Evolutionary conservation across 2,797 vertebrate species (phyloP), one percentile per base, ranked within the genome.

Genomic region (Thalassophryne amazonica): DNA sequence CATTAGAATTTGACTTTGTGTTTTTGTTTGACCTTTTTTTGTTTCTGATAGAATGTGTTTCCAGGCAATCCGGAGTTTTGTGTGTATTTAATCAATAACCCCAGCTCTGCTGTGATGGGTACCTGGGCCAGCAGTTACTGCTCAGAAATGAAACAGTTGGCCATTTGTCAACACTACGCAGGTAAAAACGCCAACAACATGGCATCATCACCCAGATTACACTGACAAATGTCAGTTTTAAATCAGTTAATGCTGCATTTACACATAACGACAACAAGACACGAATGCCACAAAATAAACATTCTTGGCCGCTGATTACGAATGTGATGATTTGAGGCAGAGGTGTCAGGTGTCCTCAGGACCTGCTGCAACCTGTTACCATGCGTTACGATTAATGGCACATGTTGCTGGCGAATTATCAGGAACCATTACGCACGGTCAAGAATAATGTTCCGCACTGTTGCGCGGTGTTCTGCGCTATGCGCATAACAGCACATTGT

Each of bases 111-210:
- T 0, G 87, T 94, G 70, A 78, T 93, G 80, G 95, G 95, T 29
- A 93, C 90, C 2, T 99, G 97, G 97, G 95, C 98, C 84, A 95
- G 92, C 64, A 88, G 90, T 43, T 75, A 89, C 58, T 99, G 97
- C 60, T 54, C 72, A 27, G 78, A 93, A 10, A 28, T 1, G 7
- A 87, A 93, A 12, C 64, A 78, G 56, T 4, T 92, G 55, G 84
- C 84, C 38, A 58, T 98, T 50, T 99, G 97, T 78, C 93, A 98
- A 65, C 84, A 88, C 74, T 88, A 89, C 67, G 51, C 88, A 91
- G 93, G 97, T 98, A 52, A 61, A 22, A n/a, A 7, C n/a, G 29
- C 20, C 5, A 12, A 6, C 15, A 10, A 29, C 5, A 1, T 4
- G 1, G 10, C 13, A 39, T 42, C 14, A 27, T 56, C 24, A 30